Base-by-base conservation (phyloP, 2,113 vertebrate genomes). In the Cettia cetti region DNA sequence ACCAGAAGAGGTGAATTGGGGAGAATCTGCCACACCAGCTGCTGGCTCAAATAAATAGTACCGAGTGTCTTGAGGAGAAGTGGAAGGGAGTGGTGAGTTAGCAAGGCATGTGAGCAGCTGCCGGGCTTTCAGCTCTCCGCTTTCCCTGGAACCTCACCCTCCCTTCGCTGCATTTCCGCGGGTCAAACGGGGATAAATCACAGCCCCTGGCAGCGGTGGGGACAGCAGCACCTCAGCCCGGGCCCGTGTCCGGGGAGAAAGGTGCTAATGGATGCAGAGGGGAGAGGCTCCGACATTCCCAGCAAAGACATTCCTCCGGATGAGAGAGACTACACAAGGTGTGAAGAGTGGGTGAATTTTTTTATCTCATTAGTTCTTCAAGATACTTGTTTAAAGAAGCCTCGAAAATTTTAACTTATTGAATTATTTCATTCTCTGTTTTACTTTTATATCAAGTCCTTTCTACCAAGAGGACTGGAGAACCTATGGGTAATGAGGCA, bases 51-150 rank as follows among this genome's bases (percentile, higher is more conserved):
- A 70, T 23, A 39, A 71, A 50, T 2, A n/a, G 31, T 4, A 28
- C 17, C 50, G 17, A 18, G 33, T 18, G 63, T 45, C 31, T 7
- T 44, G 47, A 76, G 61, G 49, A 30, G 4, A 39, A 49, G 22
- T 11, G 6, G 26, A 60, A 26, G 0, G 17, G 30, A 26, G 26
- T 21, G 1, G 52, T 0, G 10, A 3, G 44, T 24, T 8, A 27
- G 57, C 35, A 53, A 4, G 5, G 37, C 8, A 3, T 37, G 37
- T 7, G 19, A 40, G n/a, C 24, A 28, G 37, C 44, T 65, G 23
- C 54, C 6, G 64, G 27, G 40, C 35, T 33, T n/a, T n/a, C n/a
- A n/a, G n/a, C n/a, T n/a, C n/a, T n/a, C 33, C 3, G 26, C 19
- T 0, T 33, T 21, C 18, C 33, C 70, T 23, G 44, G 5, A 5